phyloP scores from a whole-genome alignment of 2,888 invertebrate genomes.

The Mayetiola destructor region DNA sequence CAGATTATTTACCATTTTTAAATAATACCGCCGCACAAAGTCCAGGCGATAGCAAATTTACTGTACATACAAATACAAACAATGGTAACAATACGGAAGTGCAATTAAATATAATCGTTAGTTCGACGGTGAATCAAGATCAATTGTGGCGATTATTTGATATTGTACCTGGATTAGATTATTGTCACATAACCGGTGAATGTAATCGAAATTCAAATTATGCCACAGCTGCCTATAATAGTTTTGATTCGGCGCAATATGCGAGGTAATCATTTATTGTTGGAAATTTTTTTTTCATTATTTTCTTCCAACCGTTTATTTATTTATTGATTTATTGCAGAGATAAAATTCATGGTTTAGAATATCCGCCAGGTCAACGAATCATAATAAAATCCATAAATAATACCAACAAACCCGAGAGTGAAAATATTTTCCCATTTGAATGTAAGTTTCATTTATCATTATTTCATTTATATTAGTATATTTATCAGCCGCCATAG shows the following conservation, averaged over 20 bases:
- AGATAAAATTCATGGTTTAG: conserved; percentile 78
- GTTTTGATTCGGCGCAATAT: conserved; percentile 48
- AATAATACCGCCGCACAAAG: conserved; percentile 22
- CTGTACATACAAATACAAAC: conserved; percentile 15
- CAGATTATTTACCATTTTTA: conserved; percentile 31
- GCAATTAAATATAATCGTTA: conserved; percentile 56
- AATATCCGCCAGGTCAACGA: conserved; percentile 77
- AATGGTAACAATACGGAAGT: conserved; percentile 40
- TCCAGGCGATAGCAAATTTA: conserved; percentile 32
- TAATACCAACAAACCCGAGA: conserved; percentile 22
- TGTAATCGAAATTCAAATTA: conserved; percentile 34
- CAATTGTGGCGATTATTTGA: conserved; percentile 75
- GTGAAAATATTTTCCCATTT: conserved; percentile 13
- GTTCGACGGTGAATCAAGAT: conserved; percentile 52
- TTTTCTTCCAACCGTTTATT: background rate
- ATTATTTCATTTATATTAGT: background rate
- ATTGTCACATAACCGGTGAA: conserved; percentile 41
- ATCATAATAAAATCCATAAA: conserved; percentile 41
- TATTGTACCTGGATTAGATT: conserved; percentile 63
- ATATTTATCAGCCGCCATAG: background rate
- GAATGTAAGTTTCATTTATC: conserved; percentile 5
- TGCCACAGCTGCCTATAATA: conserved; percentile 56
- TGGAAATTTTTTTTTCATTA: background rate
- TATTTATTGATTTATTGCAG: conserved; percentile 38
- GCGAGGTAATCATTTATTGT: conserved; percentile 30